Conservation (phyloP, 2,797 vertebrate genomes). For the Champsocephalus gunnari region DNA sequence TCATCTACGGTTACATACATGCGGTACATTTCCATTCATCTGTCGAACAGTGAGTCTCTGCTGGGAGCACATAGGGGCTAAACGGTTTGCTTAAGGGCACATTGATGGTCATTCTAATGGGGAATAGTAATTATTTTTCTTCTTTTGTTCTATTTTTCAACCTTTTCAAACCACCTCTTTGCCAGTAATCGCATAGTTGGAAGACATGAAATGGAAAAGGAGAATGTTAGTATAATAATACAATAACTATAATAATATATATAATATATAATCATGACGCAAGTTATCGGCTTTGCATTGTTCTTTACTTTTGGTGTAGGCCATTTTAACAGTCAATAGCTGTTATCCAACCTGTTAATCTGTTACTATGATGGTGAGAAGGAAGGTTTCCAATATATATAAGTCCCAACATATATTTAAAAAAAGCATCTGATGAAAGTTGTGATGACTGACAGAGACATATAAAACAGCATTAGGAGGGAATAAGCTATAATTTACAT, state of each 20-base stretch:
- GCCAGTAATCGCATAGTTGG: conserved; percentile 12
- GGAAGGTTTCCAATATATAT: background rate
- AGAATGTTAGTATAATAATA: conserved; percentile 8
- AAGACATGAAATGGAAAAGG: conserved; percentile 7
- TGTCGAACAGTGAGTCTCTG: conserved; percentile 38
- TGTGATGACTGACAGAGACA: background rate
- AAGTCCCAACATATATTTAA: background rate
- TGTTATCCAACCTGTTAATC: background rate
- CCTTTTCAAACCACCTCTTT: conserved; percentile 3
- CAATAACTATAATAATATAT: background rate
- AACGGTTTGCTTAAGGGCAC: conserved; percentile 22
- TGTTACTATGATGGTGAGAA: background rate
- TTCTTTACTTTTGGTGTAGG: background rate
- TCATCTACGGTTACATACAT: conserved; percentile 39
- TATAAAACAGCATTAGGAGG: background rate
- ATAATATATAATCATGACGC: background rate
- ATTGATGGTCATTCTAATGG: conserved; percentile 10
- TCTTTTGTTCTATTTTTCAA: conserved; percentile 14
- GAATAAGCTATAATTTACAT: background rate
- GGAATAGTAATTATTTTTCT: background rate
- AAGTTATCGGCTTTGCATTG: background rate
- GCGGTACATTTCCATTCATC: conserved; percentile 50
- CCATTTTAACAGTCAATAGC: background rate
- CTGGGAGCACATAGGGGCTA: conserved; percentile 15
- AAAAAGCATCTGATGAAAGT: background rate